Evolutionary conservation across 2,888 invertebrate species (phyloP), one percentile per base, ranked within the genome.

Genomic region (Drosophila diplacantha): DNA sequence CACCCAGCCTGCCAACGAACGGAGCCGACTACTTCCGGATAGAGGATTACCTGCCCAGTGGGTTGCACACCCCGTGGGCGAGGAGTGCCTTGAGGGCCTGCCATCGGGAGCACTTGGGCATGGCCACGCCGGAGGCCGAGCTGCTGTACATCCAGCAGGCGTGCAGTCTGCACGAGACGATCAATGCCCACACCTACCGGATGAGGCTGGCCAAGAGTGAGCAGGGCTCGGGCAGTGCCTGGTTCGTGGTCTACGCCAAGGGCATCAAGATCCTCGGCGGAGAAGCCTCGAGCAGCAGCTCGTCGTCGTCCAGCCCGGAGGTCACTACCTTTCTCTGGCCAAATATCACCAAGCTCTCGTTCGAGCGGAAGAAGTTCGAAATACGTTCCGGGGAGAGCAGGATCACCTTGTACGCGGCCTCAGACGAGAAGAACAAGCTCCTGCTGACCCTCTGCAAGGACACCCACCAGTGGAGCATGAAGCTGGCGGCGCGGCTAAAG

Each of bases 351-450:
- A 97, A 97, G 89, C 90, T 98, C 18, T 95, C 95, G 87, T 98
- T 98, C 88, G 98, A 98, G 91, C 93, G 97, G 85, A 98, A 98
- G 89, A 98, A 98, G 89, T 98, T 99, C 89, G 97, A 98, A 89
- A 96, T 98, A 81, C 93, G 96, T 68, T 95, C 96, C 11, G 94
- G 95, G 59, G 96, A 96, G 84, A 94, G 93, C 79, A 94, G 95
- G 86, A 93, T 96, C 73, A 95, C 95, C 1, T 91, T 98, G 71
- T 98, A 95, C 89, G 95, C 98, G 4, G 93, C 93, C 55, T 95
- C 94, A 86, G 98, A 98, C 89, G 96, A 96, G 86, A 97, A 97
- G 89, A 96, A 97, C 87, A 95, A 97, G 89, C 93, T 96, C 87
- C 90, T 98, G 67, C 91, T 97, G 79, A 92, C 93, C 34, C 90